Percentiles rank a stretch among this genome's conserved stretches.
phyloP scores from a whole-genome alignment of 2,113 vertebrate genomes.

The Salvelinus sp. region DNA sequence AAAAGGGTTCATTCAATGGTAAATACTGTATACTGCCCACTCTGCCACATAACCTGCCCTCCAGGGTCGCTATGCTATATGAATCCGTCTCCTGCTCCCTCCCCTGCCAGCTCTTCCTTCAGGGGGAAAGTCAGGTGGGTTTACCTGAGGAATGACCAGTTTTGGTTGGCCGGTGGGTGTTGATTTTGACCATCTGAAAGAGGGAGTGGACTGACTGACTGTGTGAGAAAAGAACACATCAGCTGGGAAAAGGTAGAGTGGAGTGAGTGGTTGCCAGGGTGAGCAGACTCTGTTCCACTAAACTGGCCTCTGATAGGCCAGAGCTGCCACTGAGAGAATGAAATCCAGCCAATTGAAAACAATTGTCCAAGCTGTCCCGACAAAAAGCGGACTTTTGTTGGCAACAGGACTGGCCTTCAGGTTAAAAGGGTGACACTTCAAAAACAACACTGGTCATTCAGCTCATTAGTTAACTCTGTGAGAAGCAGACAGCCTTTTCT shows the following conservation, averaged over 20 bases:
- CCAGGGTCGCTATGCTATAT: not conserved
- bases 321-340: slow-evolving; percentile 46
- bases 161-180: slow-evolving; percentile 31
- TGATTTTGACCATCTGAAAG: slow-evolving; percentile 53
- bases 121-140: not conserved
- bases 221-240: slow-evolving; percentile 40
- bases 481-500: not conserved
- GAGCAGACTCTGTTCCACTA: slow-evolving; percentile 57
- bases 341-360: slow-evolving; percentile 76
- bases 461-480: not conserved
- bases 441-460: not conserved
- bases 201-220: slow-evolving; percentile 29
- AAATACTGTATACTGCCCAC: too few species aligned
- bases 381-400: slow-evolving; percentile 63
- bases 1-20: not conserved
- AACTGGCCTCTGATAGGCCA: slow-evolving; percentile 66
- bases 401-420: slow-evolving; percentile 43
- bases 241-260: slow-evolving; percentile 57
- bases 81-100: not conserved
- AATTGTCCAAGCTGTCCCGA: slow-evolving; percentile 67
- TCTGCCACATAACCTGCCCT: too few species aligned
- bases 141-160: slow-evolving; percentile 29
- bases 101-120: not conserved
- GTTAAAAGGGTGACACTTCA: slow-evolving; percentile 32
- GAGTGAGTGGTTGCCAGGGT: slow-evolving; percentile 67